A percentile compares a stretch with the other conserved stretches of the same genome.
Evolutionary conservation across 2,888 invertebrate genomes (phyloP).

Genomic region (Agonopterix subpropinquella): DNA sequence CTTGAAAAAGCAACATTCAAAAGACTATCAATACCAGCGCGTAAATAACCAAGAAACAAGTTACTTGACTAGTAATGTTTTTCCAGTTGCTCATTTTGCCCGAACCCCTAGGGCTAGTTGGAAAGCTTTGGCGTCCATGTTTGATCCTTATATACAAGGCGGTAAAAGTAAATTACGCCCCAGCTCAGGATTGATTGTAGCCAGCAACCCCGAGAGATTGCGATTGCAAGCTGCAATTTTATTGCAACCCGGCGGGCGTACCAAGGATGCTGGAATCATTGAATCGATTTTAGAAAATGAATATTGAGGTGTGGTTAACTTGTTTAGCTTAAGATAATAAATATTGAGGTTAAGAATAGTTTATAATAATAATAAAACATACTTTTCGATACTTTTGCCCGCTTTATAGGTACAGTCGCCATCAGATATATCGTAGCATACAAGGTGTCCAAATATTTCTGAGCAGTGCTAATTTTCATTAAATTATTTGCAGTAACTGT

Average conservation of each 20-base stretch:
- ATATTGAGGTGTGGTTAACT: background rate
- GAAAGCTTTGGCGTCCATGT: conserved; percentile 24
- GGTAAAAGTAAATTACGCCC: conserved; percentile 57
- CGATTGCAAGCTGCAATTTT: conserved; percentile 46
- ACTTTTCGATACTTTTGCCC: too few species aligned
- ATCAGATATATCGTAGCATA: too few species aligned
- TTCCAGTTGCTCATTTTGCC: conserved; percentile 18
- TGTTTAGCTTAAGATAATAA: too few species aligned
- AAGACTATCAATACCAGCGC: conserved; percentile 13
- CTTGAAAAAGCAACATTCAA: too few species aligned
- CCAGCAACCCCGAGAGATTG: conserved; percentile 39
- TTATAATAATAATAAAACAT: too few species aligned
- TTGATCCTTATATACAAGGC: conserved; percentile 42
- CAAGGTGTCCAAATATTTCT: too few species aligned
- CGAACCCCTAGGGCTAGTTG: conserved; percentile 16
- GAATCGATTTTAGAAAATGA: background rate
- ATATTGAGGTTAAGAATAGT: too few species aligned
- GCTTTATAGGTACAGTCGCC: too few species aligned
- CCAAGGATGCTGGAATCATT: background rate
- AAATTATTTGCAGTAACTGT: too few species aligned
- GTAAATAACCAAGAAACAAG: too few species aligned
- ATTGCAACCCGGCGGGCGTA: conserved; percentile 22
- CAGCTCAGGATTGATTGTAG: conserved; percentile 53
- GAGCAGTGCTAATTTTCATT: too few species aligned
- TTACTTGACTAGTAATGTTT: conserved; percentile 11